Percentiles rank a stretch among this genome's conserved stretches.
These are phyloP conservation scores for Cephus nigrinus DNA, from an alignment of 2,888 invertebrate species.

Conservation along the genomic window DNA sequence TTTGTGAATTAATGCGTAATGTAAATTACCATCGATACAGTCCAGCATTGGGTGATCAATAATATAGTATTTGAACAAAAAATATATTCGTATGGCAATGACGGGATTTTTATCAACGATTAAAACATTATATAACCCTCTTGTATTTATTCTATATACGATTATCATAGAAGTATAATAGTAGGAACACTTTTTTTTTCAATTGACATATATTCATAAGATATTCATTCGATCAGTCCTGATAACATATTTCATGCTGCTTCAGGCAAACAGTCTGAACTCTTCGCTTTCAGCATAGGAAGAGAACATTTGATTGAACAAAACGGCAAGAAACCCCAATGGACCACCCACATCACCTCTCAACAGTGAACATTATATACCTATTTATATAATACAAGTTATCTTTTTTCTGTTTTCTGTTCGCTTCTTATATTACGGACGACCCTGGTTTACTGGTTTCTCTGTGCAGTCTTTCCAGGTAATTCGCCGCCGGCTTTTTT, in stretches of 20 bases:
- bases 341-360: slow-evolving; percentile 9
- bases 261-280: neutral
- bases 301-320: neutral
- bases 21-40: neutral
- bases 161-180: neutral
- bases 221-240: neutral
- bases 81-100: neutral
- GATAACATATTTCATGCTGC: neutral
- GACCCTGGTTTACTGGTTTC: slow-evolving; percentile 62
- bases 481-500: slow-evolving; percentile 55
- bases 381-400: slow-evolving; percentile 50
- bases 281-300: neutral
- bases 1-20: neutral
- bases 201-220: neutral
- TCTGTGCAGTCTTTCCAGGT: slow-evolving; percentile 65
- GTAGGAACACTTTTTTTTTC: neutral
- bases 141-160: neutral
- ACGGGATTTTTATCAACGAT: neutral
- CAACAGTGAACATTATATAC: slow-evolving; percentile 42
- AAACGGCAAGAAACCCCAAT: neutral
- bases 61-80: no score
- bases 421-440: slow-evolving; percentile 65
- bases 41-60: no score
- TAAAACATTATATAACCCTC: neutral
- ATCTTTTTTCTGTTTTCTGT: slow-evolving; percentile 63